Evolutionary conservation across 2,888 invertebrate species (phyloP), one percentile per base, ranked within the genome.

Genomic region (Petrophora chlorosata): DNA sequence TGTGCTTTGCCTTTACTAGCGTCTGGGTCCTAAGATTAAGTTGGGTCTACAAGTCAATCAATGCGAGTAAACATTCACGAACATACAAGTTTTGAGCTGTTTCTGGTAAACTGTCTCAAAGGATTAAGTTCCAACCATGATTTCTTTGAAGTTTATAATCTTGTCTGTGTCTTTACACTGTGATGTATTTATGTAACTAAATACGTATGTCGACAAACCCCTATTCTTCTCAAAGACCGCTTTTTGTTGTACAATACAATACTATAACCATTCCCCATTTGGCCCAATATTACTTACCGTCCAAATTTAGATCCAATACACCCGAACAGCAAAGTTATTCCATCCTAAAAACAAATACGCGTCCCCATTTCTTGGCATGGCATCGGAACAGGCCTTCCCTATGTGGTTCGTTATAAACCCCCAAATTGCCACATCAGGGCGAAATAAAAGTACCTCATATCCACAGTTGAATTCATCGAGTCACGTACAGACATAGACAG

Each of bases 321-420:
- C 47, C 46, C 48, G 60, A 59, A 59, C 53, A 47, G 49, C 56
- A 60, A 69, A 66, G 59, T 63, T 64, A 64, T 69, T 61, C 64
- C 52, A 40, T 55, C 56, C 47, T 57, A 68, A 71, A 67, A 69
- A 69, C 60, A 75, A 73, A 76, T 70, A 68, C 53, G 53, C 51
- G 61, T 56, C 57, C 62, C 61, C 52, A 43, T 58, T 59, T 40
- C 52, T 34, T 52, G 57, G 44, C 55, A 49, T 43, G 45, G 47
- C 56, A 56, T 60, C 59, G 57, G 59, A 54, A 59, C 46, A 50
- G 65, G 67, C 65, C 59, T 67, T 63, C 69, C 72, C 71, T 63
- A 54, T 71, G 65, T 58, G 66, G 65, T 76, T 73, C 70, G 68
- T 76, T 81, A 72, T 76, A 73, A 78, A 79, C 67, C 75, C 70